Conservation (phyloP, 2,113 vertebrate genomes). For the Dasypus novemcinctus region DNA sequence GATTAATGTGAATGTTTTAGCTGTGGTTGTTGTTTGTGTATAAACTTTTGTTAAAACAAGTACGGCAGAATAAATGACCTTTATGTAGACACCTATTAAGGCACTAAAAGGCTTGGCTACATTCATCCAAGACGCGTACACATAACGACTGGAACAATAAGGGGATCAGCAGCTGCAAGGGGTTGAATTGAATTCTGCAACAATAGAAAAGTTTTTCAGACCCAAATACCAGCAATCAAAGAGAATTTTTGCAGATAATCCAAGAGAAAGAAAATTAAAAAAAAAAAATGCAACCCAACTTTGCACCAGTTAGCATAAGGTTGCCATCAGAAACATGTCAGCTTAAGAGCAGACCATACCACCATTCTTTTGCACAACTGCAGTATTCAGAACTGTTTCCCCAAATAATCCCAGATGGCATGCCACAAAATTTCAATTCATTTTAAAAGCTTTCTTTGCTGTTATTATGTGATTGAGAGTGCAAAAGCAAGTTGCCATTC, state of each 20-base stretch:
- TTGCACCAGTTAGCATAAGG: conserved; percentile 85
- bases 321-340: conserved; percentile 88
- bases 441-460: conserved; percentile 88
- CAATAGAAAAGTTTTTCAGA: conserved; percentile 89
- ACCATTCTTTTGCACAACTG: conserved; percentile 83
- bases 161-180: conserved; percentile 88
- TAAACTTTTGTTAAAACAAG: conserved; percentile 90
- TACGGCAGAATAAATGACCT: conserved; percentile 85
- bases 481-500: conserved; percentile 88
- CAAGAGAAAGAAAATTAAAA: conserved; percentile 87
- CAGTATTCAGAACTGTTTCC: conserved; percentile 86
- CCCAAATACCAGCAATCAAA: conserved; percentile 86
- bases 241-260: conserved; percentile 87
- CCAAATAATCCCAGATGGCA: conserved; percentile 90
- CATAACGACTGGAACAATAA: conserved; percentile 85
- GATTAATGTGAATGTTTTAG: conserved; percentile 87
- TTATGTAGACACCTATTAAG: conserved; percentile 88
- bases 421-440: conserved; percentile 90
- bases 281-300: conserved; percentile 82
- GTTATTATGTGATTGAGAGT: conserved; percentile 87
- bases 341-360: conserved; percentile 82
- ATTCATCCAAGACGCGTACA: conserved; percentile 84
- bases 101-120: conserved; percentile 88
- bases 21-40: conserved; percentile 87
- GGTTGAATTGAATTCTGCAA: conserved; percentile 87